Percentiles rank a stretch among this genome's conserved stretches.
phyloP scores from a whole-genome alignment of 2,888 invertebrate genomes.

The Allygus modestus region DNA sequence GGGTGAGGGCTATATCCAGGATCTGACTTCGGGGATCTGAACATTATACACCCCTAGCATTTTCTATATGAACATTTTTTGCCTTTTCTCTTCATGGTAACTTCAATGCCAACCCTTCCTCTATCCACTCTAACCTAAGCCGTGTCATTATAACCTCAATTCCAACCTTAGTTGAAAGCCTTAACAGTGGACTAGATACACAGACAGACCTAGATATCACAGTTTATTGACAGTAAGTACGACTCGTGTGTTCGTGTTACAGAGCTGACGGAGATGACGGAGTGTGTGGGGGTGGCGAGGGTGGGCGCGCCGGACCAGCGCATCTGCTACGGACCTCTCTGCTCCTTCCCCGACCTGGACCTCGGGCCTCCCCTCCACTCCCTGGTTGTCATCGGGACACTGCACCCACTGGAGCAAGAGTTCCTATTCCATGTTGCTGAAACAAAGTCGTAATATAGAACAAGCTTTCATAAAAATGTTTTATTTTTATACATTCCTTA shows the following conservation, averaged over 20 bases:
- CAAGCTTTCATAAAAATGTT: not conserved
- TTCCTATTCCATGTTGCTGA: constrained; percentile 84
- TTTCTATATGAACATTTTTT: no score
- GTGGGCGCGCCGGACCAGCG: constrained; percentile 92
- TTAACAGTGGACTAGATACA: not conserved
- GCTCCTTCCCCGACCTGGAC: constrained; percentile 83
- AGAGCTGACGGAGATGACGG: constrained; percentile 78
- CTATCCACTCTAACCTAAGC: no score
- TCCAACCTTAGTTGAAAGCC: no score
- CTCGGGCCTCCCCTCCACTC: constrained; percentile 97
- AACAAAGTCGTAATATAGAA: constrained; percentile 47
- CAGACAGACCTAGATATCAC: not conserved
- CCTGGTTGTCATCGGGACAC: constrained; percentile 89
- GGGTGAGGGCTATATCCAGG: no score
- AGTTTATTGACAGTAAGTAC: constrained; percentile 19
- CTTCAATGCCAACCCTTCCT: no score
- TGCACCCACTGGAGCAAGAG: constrained; percentile 96
- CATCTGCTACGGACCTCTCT: constrained; percentile 85
- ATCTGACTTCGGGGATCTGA: no score
- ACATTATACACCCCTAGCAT: no score
- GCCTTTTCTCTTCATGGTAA: no score
- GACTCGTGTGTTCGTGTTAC: constrained; percentile 67
- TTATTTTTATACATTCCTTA: not conserved
- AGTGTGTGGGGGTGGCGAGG: constrained; percentile 93
- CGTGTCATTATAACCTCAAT: no score